Percentiles rank a stretch among this genome's conserved stretches.
phyloP scores from a whole-genome alignment of 2,888 invertebrate genomes.

The Volucella inflata region DNA sequence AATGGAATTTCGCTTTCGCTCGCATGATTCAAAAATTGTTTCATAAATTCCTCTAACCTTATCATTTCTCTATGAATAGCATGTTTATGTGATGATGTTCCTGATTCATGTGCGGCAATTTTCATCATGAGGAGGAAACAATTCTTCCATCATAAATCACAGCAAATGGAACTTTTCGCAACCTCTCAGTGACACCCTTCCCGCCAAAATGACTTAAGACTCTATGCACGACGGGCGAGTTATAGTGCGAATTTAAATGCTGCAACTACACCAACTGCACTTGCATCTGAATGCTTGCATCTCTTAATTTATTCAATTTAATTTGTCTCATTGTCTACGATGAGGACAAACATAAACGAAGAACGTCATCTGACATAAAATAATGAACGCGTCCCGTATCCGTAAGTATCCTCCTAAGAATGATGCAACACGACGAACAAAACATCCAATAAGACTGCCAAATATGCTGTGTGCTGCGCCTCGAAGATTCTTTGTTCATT shows the following conservation, averaged over 20 bases:
- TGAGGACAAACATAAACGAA: slow-evolving; percentile 56
- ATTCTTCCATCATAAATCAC: slow-evolving; percentile 73
- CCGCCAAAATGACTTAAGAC: slow-evolving; percentile 27
- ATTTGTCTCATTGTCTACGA: slow-evolving; percentile 72
- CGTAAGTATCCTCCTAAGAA: slow-evolving; percentile 59
- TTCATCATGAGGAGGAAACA: slow-evolving; percentile 42
- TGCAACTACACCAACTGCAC: no score
- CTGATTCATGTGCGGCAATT: slow-evolving; percentile 51
- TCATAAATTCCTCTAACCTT: no score
- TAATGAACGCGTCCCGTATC: slow-evolving; percentile 61
- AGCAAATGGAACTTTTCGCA: slow-evolving; percentile 12
- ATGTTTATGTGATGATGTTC: slow-evolving; percentile 54
- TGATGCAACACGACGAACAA: slow-evolving; percentile 23
- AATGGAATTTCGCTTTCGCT: no score
- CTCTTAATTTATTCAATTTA: slow-evolving; percentile 75
- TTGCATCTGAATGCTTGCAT: slow-evolving; percentile 50
- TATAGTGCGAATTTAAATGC: no score
- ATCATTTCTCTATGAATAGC: not conserved
- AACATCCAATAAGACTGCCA: slow-evolving; percentile 38
- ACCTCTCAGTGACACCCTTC: not conserved
- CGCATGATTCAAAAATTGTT: no score
- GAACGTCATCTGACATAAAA: slow-evolving; percentile 73
- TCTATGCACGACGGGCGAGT: slow-evolving; percentile 56
- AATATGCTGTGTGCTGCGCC: slow-evolving; percentile 28
- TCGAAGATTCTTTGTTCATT: slow-evolving; percentile 65